Conservation (phyloP, 2,797 vertebrate species). For the Pseudochaenichthys georgianus region DNA sequence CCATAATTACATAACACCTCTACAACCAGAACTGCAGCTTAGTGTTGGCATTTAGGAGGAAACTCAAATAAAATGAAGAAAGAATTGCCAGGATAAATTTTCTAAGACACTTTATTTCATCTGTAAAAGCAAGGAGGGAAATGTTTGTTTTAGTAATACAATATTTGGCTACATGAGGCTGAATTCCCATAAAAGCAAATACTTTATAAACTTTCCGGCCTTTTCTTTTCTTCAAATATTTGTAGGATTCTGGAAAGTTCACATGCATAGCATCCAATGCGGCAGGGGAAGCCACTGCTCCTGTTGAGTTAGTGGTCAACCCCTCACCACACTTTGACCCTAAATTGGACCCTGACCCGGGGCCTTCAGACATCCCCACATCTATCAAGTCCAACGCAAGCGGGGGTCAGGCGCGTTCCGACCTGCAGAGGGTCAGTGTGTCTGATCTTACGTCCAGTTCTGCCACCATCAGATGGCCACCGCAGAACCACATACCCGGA, state of each 20-base stretch:
- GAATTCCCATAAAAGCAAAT: background rate
- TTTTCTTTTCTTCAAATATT: background rate
- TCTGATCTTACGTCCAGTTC: conserved; percentile 90
- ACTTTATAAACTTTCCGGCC: background rate
- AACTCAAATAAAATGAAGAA: too few relatives aligned
- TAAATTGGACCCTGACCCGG: conserved; percentile 86
- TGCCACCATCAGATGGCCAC: conserved; percentile 90
- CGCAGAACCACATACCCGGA: conserved; percentile 90
- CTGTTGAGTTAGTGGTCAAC: conserved; percentile 89
- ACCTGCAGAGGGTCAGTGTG: conserved; percentile 87
- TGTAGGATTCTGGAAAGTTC: conserved; percentile 89
- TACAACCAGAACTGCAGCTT: too few relatives aligned
- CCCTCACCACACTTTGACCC: conserved; percentile 89
- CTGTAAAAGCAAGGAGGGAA: too few relatives aligned
- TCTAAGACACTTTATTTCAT: too few relatives aligned
- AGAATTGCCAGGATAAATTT: too few relatives aligned
- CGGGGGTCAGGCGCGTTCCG: conserved; percentile 75
- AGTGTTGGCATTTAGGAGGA: too few relatives aligned
- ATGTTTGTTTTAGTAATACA: too few relatives aligned
- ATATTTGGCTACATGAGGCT: too few relatives aligned
- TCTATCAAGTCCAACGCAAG: conserved; percentile 87
- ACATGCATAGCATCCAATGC: conserved; percentile 96
- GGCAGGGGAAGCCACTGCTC: conserved; percentile 91
- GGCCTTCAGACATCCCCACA: conserved; percentile 88
- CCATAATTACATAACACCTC: too few relatives aligned